Base-by-base conservation (phyloP, 2,888 invertebrate genomes). In the Agrochola lychnidis region DNA sequence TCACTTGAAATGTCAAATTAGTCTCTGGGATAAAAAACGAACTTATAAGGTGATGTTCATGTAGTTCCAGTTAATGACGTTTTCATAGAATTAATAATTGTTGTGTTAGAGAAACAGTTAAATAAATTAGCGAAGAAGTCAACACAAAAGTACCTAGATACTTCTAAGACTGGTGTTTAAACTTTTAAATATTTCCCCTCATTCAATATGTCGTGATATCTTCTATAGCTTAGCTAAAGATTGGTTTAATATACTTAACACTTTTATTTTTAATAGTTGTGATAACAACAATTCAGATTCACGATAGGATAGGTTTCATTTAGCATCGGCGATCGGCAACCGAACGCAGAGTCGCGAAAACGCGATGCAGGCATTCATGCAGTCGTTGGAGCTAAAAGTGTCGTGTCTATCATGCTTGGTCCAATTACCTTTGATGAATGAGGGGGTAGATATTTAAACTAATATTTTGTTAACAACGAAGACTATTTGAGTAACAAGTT, bases 91-190 rank as follows among this genome's bases (percentile, higher is more conserved):
- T 69, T 77, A 71, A 30, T 30, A 30, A 77, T 59, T 42, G 77
- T 77, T 77, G 78, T 66, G 12, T 70, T 69, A 51, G 45, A 64
- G 48, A 59, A 76, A 48, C 70, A 56, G 25, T 57, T 59, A 48
- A 59, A 59, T 67, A 59, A 57, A 67, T 25, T 70, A 67, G 19
- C 40, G 25, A 64, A 40, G 30, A 56, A 30, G 30, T 59, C 63
- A 56, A 62, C 30, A 36, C n/a, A n/a, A 40, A 56, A n/a, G 67
- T 80, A n/a, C n/a, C n/a, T n/a, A 70, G 56, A 56, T 71, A 69
- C 30, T 51, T 40, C 7, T 45, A 67, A 51, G 42, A 22, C 36
- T 56, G 30, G 14, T 56, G n/a, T 48, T 59, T 36, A 62, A 61
- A 63, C 56, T 48, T 68, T 56, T 36, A 53, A 36, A n/a, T 22